Conservation (phyloP, 2,888 invertebrate species). For the Tridacna gigas region DNA sequence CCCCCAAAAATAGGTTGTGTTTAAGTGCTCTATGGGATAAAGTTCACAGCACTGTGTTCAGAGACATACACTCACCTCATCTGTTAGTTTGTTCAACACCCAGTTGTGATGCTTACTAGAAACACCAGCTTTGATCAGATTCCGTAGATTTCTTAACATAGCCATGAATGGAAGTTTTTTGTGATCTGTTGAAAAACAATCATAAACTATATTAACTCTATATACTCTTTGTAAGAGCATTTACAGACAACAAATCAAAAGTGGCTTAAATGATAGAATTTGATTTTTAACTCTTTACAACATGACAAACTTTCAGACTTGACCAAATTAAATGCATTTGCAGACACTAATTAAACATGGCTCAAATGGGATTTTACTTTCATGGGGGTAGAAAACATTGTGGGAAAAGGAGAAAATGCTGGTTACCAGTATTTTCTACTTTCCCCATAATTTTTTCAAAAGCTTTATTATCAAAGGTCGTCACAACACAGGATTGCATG, state of each 20-base stretch:
- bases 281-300: too few species aligned
- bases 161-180: constrained; percentile 86
- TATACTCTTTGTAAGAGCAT: neutral
- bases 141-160: constrained; percentile 85
- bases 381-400: too few species aligned
- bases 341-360: too few species aligned
- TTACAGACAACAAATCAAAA: too few species aligned
- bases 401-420: neutral
- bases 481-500: neutral
- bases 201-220: neutral
- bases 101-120: constrained; percentile 84
- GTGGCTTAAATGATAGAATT: too few species aligned
- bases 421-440: neutral
- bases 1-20: too few species aligned
- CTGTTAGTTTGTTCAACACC: constrained; percentile 83
- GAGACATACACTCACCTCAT: constrained; percentile 78
- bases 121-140: constrained; percentile 85
- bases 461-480: neutral
- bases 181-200: constrained; percentile 80
- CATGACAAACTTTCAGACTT: too few species aligned
- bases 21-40: too few species aligned
- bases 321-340: too few species aligned
- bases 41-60: too few species aligned
- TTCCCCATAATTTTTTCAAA: neutral
- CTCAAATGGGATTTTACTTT: too few species aligned